Base-by-base conservation (phyloP, 2,113 vertebrate species). In the Etheostoma cragini region DNA sequence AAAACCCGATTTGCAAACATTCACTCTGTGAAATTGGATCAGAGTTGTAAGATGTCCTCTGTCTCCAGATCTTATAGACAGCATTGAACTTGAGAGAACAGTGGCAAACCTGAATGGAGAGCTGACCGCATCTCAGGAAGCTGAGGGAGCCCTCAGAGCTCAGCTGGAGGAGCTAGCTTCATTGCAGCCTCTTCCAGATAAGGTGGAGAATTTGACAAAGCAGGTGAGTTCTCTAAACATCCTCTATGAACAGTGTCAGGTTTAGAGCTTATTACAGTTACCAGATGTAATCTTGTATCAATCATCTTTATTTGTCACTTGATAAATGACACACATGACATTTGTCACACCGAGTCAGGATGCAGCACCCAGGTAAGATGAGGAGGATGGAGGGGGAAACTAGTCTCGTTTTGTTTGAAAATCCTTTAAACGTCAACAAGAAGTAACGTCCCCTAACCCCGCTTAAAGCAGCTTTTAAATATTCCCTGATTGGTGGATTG, bases 51-150 rank as follows among this genome's bases (percentile, higher is more conserved):
- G 15, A 30, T 62, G 0, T 73, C 2, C 8, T 74, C 72, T 70
- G 50, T 88, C 0, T 90, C 46, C 75, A 95, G 95, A 93, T 81
- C 69, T 95, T 26, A 88, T 93, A 0, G 95, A 95, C 75, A 85
- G 81, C 57, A 12, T 95, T 70, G 94, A 96, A 22, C 84, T 97
- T 57, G 96, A 96, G 85, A 96, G 89, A 83, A 95, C 82, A 0
- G 83, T 95, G 30, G 73, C 75, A 4, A 88, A 87, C 6, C 90
- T 97, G 46, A 94, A 93, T 68, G 94, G 88, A 85, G 94, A 96
- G 57, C 79, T 98, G 64, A 88, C 93, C 30, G 93, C 92, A 62
- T 87, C 88, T 77, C 57, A 71, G 35, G 85, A 95, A 84, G 94
- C 69, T 30, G 86, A 87, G 61, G 80, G 5, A 21, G 35, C 26